Conservation (phyloP, 2,888 invertebrate genomes). For the Habroteleia sp. region DNA sequence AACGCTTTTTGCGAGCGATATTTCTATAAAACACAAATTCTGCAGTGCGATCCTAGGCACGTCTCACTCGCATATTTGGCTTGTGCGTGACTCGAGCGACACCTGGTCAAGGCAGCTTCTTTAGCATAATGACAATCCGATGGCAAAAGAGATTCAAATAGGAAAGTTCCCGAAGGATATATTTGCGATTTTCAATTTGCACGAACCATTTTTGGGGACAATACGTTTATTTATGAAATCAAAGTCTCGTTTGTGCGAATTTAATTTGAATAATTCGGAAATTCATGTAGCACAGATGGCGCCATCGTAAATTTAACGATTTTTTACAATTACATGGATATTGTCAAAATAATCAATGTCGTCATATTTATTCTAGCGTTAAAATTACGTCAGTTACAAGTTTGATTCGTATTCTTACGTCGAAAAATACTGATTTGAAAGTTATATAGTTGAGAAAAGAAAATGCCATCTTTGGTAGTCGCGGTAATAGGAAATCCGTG, state of each 20-base stretch:
- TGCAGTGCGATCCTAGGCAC: conserved; percentile 17
- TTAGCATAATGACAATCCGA: conserved; percentile 49
- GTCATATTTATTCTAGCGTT: background rate
- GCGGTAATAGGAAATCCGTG: conserved; percentile 32
- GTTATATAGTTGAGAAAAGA: conserved; percentile 22
- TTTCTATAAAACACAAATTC: conserved; percentile 26
- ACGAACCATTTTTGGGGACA: conserved; percentile 9
- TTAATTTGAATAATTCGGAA: conserved; percentile 13
- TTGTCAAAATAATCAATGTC: conserved; percentile 14
- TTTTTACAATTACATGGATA: background rate
- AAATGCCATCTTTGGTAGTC: conserved; percentile 20
- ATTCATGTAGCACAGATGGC: conserved; percentile 2
- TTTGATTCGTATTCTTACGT: conserved; percentile 7
- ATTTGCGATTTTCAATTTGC: conserved; percentile 52
- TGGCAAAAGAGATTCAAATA: conserved; percentile 4
- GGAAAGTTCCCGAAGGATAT: conserved; percentile 4
- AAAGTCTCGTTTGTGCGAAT: conserved; percentile 13
- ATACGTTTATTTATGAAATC: conserved; percentile 41
- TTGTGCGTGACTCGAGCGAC: conserved; percentile 40
- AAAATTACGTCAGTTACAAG: conserved; percentile 13
- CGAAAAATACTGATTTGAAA: conserved; percentile 27
- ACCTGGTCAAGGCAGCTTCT: conserved; percentile 40
- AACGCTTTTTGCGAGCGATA: conserved; percentile 2
- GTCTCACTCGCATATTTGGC: conserved; percentile 44
- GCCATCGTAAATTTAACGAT: background rate